These are phyloP conservation scores for Delia radicum DNA, from an alignment of 1,140 invertebrate genomes.

Conservation along the genomic window DNA sequence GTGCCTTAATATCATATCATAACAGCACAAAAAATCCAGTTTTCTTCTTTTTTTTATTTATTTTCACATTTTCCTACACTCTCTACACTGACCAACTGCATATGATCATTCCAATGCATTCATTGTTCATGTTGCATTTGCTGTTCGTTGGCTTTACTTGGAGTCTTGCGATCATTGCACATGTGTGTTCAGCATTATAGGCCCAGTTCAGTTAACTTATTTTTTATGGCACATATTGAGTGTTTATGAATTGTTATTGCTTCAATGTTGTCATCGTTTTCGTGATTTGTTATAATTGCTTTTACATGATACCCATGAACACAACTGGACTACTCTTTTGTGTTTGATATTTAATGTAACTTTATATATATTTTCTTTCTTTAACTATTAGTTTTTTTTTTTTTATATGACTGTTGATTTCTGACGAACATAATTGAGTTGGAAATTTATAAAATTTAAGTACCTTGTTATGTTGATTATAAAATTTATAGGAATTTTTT, in stretches of 20 bases:
- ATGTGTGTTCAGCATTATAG: not conserved
- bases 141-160: not conserved
- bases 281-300: constrained; percentile 20
- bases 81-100: not conserved
- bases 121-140: not conserved
- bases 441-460: not conserved
- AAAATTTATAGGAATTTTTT: not conserved
- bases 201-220: not conserved
- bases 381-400: not conserved
- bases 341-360: not conserved
- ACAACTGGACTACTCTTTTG: not conserved
- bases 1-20: not conserved
- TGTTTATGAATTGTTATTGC: constrained; percentile 23
- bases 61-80: not conserved
- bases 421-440: not conserved
- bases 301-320: constrained; percentile 5
- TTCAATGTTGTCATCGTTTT: constrained; percentile 21
- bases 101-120: not conserved
- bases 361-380: not conserved
- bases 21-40: not conserved
- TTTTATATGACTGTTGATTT: not conserved
- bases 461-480: not conserved
- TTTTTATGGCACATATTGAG: constrained; percentile 19
- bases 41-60: not conserved
- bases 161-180: not conserved